phyloP scores from a whole-genome alignment of 1,140 invertebrate species.

The Papilio xuthus region DNA sequence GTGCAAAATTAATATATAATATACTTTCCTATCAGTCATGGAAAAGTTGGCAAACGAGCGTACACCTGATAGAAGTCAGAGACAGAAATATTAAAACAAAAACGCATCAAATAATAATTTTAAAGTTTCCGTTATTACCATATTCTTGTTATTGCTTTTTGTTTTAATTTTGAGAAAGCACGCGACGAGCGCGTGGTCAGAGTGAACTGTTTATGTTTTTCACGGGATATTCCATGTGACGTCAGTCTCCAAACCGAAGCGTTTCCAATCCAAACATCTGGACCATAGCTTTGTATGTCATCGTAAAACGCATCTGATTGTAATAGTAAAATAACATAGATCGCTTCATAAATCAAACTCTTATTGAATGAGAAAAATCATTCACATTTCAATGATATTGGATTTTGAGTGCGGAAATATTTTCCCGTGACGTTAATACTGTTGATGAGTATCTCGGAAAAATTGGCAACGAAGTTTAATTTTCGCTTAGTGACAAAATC shows the following conservation, averaged over 20 bases:
- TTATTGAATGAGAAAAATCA: conserved; percentile 26
- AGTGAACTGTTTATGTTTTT: conserved; percentile 32
- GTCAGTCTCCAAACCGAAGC: conserved; percentile 22
- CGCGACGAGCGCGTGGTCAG: conserved; percentile 24
- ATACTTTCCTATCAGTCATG: too few relatives aligned
- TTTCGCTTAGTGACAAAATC: too few relatives aligned
- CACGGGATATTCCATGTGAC: conserved; percentile 38
- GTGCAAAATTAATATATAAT: too few relatives aligned
- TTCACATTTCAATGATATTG: neutral
- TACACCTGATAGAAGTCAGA: too few relatives aligned
- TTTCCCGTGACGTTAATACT: too few relatives aligned
- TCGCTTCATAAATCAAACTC: conserved; percentile 23
- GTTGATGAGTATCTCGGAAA: too few relatives aligned
- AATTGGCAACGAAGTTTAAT: too few relatives aligned
- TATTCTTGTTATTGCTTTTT: neutral
- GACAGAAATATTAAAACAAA: too few relatives aligned
- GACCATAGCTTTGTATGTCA: conserved; percentile 34
- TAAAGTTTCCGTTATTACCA: neutral
- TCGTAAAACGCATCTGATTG: conserved; percentile 40
- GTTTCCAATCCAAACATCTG: conserved; percentile 35
- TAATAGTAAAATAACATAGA: conserved; percentile 33
- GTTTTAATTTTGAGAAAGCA: conserved; percentile 1
- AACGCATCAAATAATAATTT: too few relatives aligned
- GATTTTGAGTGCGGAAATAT: too few relatives aligned
- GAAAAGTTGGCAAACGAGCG: too few relatives aligned